Evolutionary conservation across 35 echinoderm and acorn worm genomes (phyloP).

Genomic region (Apostichopus japonicus): DNA sequence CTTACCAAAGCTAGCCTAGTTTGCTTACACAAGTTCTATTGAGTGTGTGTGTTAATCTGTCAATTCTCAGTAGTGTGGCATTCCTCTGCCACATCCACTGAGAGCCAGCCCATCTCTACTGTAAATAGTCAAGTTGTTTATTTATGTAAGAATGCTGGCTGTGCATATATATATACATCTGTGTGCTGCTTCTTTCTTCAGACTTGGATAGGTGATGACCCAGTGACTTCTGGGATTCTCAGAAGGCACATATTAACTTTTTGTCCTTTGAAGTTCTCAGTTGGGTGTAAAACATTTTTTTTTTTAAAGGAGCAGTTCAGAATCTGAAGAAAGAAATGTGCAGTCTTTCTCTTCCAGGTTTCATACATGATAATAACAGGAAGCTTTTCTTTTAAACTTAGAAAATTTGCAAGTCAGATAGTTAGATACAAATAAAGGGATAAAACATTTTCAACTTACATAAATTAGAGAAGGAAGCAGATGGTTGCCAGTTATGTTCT

Average conservation of each 20-base stretch:
- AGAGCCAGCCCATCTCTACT: not conserved
- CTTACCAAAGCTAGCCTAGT: not conserved
- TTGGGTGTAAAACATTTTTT: no score
- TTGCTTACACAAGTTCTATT: not conserved
- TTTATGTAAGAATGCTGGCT: not conserved
- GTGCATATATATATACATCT: not conserved
- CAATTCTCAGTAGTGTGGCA: not conserved
- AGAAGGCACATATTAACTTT: not conserved
- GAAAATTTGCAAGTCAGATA: no score
- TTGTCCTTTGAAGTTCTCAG: no score
- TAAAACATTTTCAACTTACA: no score
- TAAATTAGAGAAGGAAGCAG: no score
- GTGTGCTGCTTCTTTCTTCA: not conserved
- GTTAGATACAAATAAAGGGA: no score
- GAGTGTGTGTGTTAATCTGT: not conserved
- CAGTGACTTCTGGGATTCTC: not conserved
- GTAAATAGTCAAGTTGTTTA: not conserved
- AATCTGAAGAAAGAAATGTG: no score
- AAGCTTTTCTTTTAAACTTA: no score
- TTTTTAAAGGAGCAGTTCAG: no score
- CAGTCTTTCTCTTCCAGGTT: no score
- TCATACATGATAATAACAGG: no score
- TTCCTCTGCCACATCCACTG: not conserved
- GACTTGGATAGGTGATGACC: not conserved
- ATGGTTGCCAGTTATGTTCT: no score